These are phyloP conservation scores for Drusus annulatus DNA, from an alignment of 1,140 invertebrate species.

Conservation along the genomic window DNA sequence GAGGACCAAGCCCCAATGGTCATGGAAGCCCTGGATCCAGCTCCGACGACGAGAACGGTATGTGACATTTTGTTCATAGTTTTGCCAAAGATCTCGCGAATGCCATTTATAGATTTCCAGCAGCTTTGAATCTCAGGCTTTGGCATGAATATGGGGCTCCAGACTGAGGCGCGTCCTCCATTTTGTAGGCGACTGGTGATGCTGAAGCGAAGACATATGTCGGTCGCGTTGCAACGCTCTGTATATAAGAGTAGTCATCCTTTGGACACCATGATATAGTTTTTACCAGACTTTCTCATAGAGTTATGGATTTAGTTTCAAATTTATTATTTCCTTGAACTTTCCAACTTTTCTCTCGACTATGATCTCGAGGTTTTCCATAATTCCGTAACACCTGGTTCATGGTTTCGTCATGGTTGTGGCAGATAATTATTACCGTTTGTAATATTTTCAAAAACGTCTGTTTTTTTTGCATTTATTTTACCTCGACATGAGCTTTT, in stretches of 20 bases:
- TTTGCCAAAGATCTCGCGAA: neutral
- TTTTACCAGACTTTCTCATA: too few relatives aligned
- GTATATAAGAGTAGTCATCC: neutral
- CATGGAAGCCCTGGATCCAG: constrained; percentile 84
- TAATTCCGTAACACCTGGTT: neutral
- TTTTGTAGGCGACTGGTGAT: constrained; percentile 48
- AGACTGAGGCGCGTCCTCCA: constrained; percentile 42
- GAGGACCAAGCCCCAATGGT: constrained; percentile 90
- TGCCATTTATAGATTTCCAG: constrained; percentile 28
- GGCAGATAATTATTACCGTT: neutral
- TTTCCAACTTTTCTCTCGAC: neutral
- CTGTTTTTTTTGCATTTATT: neutral
- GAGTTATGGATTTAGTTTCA: too few relatives aligned
- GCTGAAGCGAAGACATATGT: constrained; percentile 37
- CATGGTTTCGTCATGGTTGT: neutral
- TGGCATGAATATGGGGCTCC: constrained; percentile 40
- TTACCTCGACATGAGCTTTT: neutral
- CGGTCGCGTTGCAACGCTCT: neutral
- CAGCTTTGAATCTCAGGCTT: constrained; percentile 17
- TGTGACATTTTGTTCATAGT: constrained; percentile 54
- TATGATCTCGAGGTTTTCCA: constrained; percentile 12
- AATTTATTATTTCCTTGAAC: too few relatives aligned
- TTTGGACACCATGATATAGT: neutral
- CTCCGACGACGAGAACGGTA: constrained; percentile 87
- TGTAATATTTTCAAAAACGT: neutral